Evolutionary conservation across 1,140 invertebrate genomes (phyloP).

Genomic region (Brachionus plicatilis): DNA sequence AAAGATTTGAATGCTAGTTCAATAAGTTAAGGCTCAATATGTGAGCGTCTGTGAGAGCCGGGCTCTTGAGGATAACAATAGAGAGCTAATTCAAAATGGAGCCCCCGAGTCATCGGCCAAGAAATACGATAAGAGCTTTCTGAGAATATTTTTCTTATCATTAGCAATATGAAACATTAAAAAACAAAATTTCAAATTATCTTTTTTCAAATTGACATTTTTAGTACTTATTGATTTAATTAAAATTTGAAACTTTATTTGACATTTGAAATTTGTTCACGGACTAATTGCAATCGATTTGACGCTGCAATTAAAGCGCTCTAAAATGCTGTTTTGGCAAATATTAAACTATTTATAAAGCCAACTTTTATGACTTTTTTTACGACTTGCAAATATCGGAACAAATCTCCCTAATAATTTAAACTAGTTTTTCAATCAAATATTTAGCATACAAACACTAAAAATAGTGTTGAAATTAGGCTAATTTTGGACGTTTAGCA

Average conservation of each 20-base stretch:
- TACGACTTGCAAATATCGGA: slow-evolving; percentile 3
- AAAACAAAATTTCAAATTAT: background rate
- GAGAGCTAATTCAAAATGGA: background rate
- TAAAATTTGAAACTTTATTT: slow-evolving; percentile 32
- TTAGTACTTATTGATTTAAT: slow-evolving; percentile 23
- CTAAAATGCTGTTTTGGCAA: background rate
- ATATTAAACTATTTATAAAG: slow-evolving; percentile 15
- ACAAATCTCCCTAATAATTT: background rate
- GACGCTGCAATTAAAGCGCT: background rate
- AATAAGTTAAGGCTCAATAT: background rate
- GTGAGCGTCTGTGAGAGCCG: background rate
- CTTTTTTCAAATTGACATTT: background rate
- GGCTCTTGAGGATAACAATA: slow-evolving; percentile 18
- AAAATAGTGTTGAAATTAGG: background rate
- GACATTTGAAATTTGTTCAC: slow-evolving; percentile 24
- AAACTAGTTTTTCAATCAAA: background rate
- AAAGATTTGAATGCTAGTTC: background rate
- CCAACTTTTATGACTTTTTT: background rate
- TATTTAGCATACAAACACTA: background rate
- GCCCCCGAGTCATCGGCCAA: background rate
- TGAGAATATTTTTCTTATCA: background rate
- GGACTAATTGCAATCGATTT: slow-evolving; percentile 16
- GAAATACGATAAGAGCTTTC: slow-evolving; percentile 8
- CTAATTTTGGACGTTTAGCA: slow-evolving; percentile 11
- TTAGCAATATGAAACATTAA: background rate